Percentiles rank a stretch among this genome's conserved stretches.
Evolutionary conservation across 2,888 invertebrate genomes (phyloP).

Genomic region (Agrochola macilenta): DNA sequence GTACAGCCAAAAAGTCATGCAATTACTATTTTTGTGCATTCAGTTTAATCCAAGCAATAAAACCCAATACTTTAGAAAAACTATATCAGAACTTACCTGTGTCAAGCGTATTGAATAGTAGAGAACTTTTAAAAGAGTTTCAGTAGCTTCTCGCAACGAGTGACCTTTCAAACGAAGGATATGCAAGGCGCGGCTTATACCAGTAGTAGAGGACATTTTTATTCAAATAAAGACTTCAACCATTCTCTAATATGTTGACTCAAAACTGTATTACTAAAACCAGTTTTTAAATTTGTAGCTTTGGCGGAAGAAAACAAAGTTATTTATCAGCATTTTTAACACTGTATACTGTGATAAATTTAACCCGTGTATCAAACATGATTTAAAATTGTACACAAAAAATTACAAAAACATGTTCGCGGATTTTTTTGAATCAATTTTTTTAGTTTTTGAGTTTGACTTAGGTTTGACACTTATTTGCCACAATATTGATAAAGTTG

Average conservation of each 20-base stretch:
- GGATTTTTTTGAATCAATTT: slow-evolving; percentile 26
- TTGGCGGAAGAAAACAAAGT: slow-evolving; percentile 2
- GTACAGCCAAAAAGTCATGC: not conserved
- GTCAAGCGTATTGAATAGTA: slow-evolving; percentile 3
- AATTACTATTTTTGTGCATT: not conserved
- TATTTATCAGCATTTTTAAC: slow-evolving; percentile 10
- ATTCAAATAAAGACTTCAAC: not conserved
- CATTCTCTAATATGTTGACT: not conserved
- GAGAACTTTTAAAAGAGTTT: slow-evolving; percentile 21
- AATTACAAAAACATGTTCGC: slow-evolving; percentile 10
- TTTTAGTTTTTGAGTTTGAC: slow-evolving; percentile 19
- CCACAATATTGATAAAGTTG: slow-evolving; percentile 7
- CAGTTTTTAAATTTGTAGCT: not conserved
- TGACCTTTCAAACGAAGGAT: slow-evolving; percentile 10
- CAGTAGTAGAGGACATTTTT: slow-evolving; percentile 33
- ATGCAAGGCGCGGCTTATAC: slow-evolving; percentile 5
- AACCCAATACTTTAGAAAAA: not conserved
- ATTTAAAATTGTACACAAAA: slow-evolving; percentile 32
- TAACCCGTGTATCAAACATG: slow-evolving; percentile 11
- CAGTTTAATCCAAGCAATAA: not conserved
- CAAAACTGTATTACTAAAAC: not conserved
- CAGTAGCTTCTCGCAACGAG: slow-evolving; percentile 4
- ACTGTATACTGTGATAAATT: not conserved
- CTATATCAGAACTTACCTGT: slow-evolving; percentile 33
- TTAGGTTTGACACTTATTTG: slow-evolving; percentile 17